Evolutionary conservation across 1,140 invertebrate genomes (phyloP), one percentile per base, ranked within the genome.

Genomic region (Philopotamus ludificatus): DNA sequence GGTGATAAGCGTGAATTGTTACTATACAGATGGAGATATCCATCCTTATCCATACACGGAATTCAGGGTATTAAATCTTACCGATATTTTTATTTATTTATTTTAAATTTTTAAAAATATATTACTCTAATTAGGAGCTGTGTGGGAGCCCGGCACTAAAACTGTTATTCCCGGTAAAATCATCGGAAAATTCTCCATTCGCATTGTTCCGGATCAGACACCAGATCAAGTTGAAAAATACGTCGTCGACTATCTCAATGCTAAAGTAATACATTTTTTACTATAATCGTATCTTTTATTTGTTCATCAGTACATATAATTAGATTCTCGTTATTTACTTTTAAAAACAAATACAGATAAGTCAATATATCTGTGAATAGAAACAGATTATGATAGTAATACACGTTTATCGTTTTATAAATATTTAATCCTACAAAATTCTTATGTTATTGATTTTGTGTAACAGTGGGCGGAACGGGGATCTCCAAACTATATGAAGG

Each of bases 121-220:
- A n/a, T n/a, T n/a, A n/a, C n/a, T n/a, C n/a, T n/a, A n/a, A n/a
- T 85, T 90, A 84, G 94, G 95, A 51, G 96, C 96, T 10, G 98
- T 97, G 73, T 89, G 87, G 77, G 95, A 94, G 68, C 81, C 89
- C 15, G 97, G 97, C 45, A 86, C 87, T 23, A 99, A 99, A 75
- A 98, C 95, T 63, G 95, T 98, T 0, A 98, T 99, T 72, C 96
- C 96, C 1, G 82, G 87, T 39, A 97, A 95, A 79, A 95, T 98
- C 0, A 90, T 88, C 73, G 96, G 96, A 25, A 99, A 99, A 78
- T 98, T 99, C 76, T 98, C 95, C 0, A 90, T 98, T 69, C 86
- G 97, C 68, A 86, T 97, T 71, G 96, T 99, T 0, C 95, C 96
- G 1, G 83, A 97, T 74, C 94, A 97, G 83, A 85, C 87, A 41